Percentiles rank a stretch among this genome's conserved stretches.
These are phyloP conservation scores for Cantharis flavilabris DNA, from an alignment of 2,888 invertebrate genomes.

Conservation along the genomic window DNA sequence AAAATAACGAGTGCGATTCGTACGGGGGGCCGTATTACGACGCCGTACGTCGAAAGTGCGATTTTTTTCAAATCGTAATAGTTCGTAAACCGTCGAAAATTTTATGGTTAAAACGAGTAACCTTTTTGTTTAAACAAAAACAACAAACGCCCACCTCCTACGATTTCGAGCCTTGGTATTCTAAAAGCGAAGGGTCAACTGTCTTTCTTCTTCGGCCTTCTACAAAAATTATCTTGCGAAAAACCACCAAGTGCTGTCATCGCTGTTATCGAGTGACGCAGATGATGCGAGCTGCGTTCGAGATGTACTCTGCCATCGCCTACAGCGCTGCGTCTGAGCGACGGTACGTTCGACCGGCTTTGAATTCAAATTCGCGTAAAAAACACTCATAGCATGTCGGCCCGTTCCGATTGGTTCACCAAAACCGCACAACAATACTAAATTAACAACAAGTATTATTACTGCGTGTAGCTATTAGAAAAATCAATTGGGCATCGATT, in stretches of 20 bases:
- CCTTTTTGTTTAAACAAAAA: constrained; percentile 12
- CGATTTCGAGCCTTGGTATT: constrained; percentile 52
- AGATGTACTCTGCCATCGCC: constrained; percentile 47
- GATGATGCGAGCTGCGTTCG: constrained; percentile 51
- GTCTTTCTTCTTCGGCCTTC: constrained; percentile 61
- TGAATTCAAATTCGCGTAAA: constrained; percentile 50
- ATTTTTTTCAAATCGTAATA: neutral
- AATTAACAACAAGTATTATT: neutral
- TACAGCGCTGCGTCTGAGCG: constrained; percentile 45
- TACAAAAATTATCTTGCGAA: constrained; percentile 58
- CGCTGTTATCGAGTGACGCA: constrained; percentile 55
- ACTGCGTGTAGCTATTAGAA: neutral
- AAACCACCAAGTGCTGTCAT: constrained; percentile 59
- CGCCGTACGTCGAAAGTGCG: neutral
- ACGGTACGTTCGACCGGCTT: constrained; percentile 55
- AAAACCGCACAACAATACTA: constrained; percentile 43
- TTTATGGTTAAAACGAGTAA: neutral
- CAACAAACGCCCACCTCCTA: constrained; percentile 49
- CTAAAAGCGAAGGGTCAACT: constrained; percentile 59
- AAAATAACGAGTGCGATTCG: neutral
- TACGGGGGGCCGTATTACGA: neutral
- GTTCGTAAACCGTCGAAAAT: neutral
- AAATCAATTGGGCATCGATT: constrained; percentile 6
- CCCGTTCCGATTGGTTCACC: constrained; percentile 38
- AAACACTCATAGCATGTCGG: constrained; percentile 44